Conservation (phyloP, 2,113 vertebrate genomes). For the Alouatta palliata region DNA sequence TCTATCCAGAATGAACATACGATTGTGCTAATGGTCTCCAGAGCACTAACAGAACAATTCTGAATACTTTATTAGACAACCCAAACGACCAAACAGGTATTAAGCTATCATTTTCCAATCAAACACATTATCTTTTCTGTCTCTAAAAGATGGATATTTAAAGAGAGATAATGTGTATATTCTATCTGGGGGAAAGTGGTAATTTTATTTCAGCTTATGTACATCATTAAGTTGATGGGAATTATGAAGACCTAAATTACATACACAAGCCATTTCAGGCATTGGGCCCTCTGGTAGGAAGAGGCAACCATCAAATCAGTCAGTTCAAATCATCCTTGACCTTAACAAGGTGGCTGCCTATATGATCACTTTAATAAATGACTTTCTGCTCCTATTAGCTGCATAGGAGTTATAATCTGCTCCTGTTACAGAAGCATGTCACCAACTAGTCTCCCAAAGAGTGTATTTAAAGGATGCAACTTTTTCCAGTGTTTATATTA, state of each 20-base stretch:
- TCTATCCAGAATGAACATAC: background rate
- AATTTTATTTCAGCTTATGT: constrained; percentile 81
- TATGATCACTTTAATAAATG: constrained; percentile 77
- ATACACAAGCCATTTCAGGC: constrained; percentile 79
- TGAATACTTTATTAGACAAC: background rate
- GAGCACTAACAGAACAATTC: background rate
- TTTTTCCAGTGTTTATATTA: constrained; percentile 71
- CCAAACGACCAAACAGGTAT: background rate
- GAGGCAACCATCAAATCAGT: constrained; percentile 81
- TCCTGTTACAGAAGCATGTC: constrained; percentile 19
- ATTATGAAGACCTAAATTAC: constrained; percentile 80
- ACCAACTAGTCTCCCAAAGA: constrained; percentile 59
- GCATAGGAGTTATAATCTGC: constrained; percentile 65
- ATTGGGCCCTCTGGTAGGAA: constrained; percentile 75
- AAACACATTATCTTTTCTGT: background rate
- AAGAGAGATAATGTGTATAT: background rate
- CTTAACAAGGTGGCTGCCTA: constrained; percentile 80
- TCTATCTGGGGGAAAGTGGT: constrained; percentile 50
- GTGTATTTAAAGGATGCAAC: constrained; percentile 56
- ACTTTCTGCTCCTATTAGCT: constrained; percentile 72
- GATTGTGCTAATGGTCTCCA: background rate
- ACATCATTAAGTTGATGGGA: constrained; percentile 79
- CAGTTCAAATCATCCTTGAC: constrained; percentile 79
- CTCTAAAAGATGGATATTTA: constrained; percentile 61
- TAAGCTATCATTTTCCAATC: background rate